phyloP scores from a whole-genome alignment of 2,888 invertebrate genomes.

The Leptopterna dolabrata region DNA sequence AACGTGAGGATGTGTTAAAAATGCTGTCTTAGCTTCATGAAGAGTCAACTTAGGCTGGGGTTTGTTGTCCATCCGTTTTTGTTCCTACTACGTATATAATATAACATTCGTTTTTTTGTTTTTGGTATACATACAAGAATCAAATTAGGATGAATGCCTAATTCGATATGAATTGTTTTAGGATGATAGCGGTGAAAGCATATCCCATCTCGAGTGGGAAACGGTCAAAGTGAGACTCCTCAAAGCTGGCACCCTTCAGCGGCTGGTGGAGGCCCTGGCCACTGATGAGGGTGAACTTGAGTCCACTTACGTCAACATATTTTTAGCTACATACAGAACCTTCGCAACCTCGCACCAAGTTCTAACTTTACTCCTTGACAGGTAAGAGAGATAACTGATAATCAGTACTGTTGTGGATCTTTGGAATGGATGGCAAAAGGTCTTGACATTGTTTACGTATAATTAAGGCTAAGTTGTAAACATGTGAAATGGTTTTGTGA shows the following conservation, averaged over 20 bases:
- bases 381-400: background rate
- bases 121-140: too few species aligned
- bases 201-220: slow-evolving; percentile 98
- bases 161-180: too few species aligned
- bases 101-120: too few species aligned
- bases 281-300: slow-evolving; percentile 96
- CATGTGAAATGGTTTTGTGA: too few species aligned
- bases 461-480: too few species aligned
- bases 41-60: too few species aligned
- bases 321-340: slow-evolving; percentile 92
- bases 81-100: too few species aligned
- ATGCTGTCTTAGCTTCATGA: too few species aligned
- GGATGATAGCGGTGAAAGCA: slow-evolving; percentile 88
- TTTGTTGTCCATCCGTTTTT: too few species aligned
- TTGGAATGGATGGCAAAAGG: background rate
- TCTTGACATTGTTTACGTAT: too few species aligned
- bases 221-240: slow-evolving; percentile 94
- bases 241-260: slow-evolving; percentile 94
- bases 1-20: too few species aligned
- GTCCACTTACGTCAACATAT: slow-evolving; percentile 97
- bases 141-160: too few species aligned
- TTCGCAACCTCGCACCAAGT: slow-evolving; percentile 91
- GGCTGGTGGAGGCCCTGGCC: slow-evolving; percentile 92
- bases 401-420: background rate
- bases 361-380: slow-evolving; percentile 80